A percentile compares a stretch with the other conserved stretches of the same genome.
Conservation (phyloP, 2,888 invertebrate species). For the Drosophila suboccidentalis region DNA sequence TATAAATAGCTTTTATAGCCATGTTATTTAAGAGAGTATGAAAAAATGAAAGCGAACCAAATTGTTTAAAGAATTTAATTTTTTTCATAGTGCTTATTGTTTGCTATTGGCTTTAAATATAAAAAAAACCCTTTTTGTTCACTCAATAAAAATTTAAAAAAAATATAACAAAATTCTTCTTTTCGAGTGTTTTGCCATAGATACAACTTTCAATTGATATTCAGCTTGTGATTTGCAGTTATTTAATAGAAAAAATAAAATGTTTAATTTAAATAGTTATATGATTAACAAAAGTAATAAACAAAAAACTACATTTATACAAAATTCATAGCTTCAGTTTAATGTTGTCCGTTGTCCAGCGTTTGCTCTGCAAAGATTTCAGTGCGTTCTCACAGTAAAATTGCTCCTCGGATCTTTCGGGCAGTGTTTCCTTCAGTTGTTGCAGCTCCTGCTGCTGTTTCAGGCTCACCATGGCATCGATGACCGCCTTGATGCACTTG, state of each 20-base stretch:
- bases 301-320: conserved; percentile 63
- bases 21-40: conserved; percentile 63
- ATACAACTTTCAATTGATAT: conserved; percentile 70
- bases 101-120: conserved; percentile 64
- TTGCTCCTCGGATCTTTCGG: conserved; percentile 88
- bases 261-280: conserved; percentile 32
- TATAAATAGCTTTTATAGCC: conserved; percentile 76
- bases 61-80: conserved; percentile 73
- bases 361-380: conserved; percentile 84
- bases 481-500: conserved; percentile 82
- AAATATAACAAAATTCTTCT: conserved; percentile 2
- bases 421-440: conserved; percentile 75
- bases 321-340: conserved; percentile 73
- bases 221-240: conserved; percentile 82
- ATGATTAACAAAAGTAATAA: conserved; percentile 49
- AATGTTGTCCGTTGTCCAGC: conserved; percentile 84
- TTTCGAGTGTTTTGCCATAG: conserved; percentile 4
- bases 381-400: conserved; percentile 91
- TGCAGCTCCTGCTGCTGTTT: conserved; percentile 83
- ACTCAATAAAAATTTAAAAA: conserved; percentile 60
- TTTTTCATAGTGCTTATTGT: conserved; percentile 71
- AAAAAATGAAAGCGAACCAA: conserved; percentile 66
- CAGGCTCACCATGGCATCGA: conserved; percentile 83
- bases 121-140: conserved; percentile 62
- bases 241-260: conserved; percentile 63